Evolutionary conservation across 2,797 vertebrate genomes (phyloP).

Genomic region (Paratrypauchen microcephalus): DNA sequence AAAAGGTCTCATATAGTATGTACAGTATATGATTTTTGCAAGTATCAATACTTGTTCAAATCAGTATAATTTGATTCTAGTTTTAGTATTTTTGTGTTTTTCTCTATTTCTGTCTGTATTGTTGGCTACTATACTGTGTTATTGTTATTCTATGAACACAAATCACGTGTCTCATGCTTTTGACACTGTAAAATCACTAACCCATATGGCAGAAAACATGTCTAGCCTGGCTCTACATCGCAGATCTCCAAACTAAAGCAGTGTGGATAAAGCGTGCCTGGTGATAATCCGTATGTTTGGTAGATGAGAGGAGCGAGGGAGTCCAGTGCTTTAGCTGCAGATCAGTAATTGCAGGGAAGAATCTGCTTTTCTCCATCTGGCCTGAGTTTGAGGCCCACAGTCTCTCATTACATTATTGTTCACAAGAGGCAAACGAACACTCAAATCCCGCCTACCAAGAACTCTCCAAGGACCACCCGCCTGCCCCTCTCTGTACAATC

Average conservation of each 20-base stretch:
- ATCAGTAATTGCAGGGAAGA: constrained; percentile 63
- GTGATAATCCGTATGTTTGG: constrained; percentile 48
- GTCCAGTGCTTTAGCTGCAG: constrained; percentile 49
- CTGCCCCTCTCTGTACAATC: constrained; percentile 56
- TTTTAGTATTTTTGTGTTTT: neutral
- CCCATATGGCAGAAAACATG: neutral
- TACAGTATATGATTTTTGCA: too few species aligned
- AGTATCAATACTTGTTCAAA: too few species aligned
- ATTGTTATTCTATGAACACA: neutral
- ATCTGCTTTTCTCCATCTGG: constrained; percentile 74
- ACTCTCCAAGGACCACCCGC: constrained; percentile 57
- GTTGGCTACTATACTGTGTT: neutral
- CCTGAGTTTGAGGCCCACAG: constrained; percentile 71
- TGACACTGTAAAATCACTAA: neutral
- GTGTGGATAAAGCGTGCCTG: constrained; percentile 53
- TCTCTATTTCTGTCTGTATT: too few species aligned
- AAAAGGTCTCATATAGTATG: too few species aligned
- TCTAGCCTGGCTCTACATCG: neutral
- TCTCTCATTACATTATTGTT: constrained; percentile 68
- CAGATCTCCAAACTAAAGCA: constrained; percentile 33
- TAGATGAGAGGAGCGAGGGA: constrained; percentile 42
- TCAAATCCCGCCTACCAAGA: constrained; percentile 48
- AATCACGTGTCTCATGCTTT: neutral
- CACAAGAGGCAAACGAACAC: constrained; percentile 43
- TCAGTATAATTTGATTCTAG: too few species aligned